Base-by-base conservation (phyloP, 2,113 vertebrate genomes). In the Saguinus imperator region DNA sequence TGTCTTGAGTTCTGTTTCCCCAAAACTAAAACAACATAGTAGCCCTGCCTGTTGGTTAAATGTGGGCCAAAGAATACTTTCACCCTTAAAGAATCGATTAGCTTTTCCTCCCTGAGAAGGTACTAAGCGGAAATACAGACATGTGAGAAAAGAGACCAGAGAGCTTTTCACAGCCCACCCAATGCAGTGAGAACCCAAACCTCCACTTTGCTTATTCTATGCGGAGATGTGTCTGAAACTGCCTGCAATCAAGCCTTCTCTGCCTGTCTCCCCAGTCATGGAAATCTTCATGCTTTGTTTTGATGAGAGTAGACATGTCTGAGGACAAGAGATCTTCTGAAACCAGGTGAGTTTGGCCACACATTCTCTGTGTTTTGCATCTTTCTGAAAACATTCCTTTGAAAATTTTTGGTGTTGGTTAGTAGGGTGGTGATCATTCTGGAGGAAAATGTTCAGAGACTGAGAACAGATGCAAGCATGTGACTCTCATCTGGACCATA, bases 381-480 rank as follows among this genome's bases (percentile, higher is more conserved):
- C 52, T 48, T 95, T 87, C 55, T 87, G 25, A 91, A 94, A 79
- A 6, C 27, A 79, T 77, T 68, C 79, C 77, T 94, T 94, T 72
- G 43, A 86, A 95, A 86, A 45, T 57, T 29, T 40, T 76, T 94
- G 81, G 52, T 55, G 5, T 29, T 93, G 5, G 66, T 86, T 73
- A 95, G 94, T 64, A 87, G 81, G 23, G 37, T 17, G 9, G 79
- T 82, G 35, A 14, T 77, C 76, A 48, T 79, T 77, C 57, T 45
- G 90, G 43, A 66, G 32, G 58, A 94, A 86, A 77, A 6, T 89
- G 50, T 95, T 95, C 85, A 89, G 80, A 94, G 14, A 61, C 57
- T 40, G 43, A 92, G 17, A 92, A 93, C 17, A 89, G 85, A 90
- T 83, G 61, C 12, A 73, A 94, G 55, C 50, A 45, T 18, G 23